Base-by-base conservation (phyloP, 2,888 invertebrate genomes). In the Scotopteryx bipunctaria region DNA sequence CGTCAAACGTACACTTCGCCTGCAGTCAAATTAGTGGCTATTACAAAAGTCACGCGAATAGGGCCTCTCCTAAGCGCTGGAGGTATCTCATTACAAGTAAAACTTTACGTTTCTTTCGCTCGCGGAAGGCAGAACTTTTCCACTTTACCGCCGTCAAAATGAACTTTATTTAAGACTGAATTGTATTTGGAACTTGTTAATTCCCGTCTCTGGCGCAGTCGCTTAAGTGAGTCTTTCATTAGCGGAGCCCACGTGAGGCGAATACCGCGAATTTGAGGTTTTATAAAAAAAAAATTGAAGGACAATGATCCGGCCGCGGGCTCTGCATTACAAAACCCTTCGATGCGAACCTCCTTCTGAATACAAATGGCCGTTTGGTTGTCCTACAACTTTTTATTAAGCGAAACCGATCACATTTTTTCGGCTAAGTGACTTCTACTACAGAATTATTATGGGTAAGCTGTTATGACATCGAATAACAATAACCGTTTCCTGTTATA, bases 211-310 rank as follows among this genome's bases (percentile, higher is more conserved):
- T 72, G 65, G 78, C 78, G 75, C 77, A 75, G 81, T 83, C 81
- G 79, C 81, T 86, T 86, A 85, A 87, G 82, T 80, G 78, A 86
- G 87, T 81, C 85, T 86, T 87, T 89, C 88, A 87, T 89, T 90
- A 89, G 86, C 80, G 81, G 73, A 75, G 73, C 72, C 76, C 84
- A 80, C 89, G 88, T 86, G 89, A 76, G 69, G 54, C 64, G 88
- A 87, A 89, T 89, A 67, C 62, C 40, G 64, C 71, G 65, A 76
- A 83, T 79, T 76, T 73, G 74, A 78, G 71, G 69, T 74, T 49
- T 53, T 40, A 55, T 37, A n/a, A n/a, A 61, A 61, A 61, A 48
- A 84, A 81, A 81, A 74, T 79, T 67, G 66, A 57, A 76, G 79
- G 79, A 81, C 83, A 80, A 75, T 73, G 69, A 68, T 63, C 65